phyloP scores from a whole-genome alignment of 2,113 vertebrate genomes.

The Campylomormyrus numenius region DNA sequence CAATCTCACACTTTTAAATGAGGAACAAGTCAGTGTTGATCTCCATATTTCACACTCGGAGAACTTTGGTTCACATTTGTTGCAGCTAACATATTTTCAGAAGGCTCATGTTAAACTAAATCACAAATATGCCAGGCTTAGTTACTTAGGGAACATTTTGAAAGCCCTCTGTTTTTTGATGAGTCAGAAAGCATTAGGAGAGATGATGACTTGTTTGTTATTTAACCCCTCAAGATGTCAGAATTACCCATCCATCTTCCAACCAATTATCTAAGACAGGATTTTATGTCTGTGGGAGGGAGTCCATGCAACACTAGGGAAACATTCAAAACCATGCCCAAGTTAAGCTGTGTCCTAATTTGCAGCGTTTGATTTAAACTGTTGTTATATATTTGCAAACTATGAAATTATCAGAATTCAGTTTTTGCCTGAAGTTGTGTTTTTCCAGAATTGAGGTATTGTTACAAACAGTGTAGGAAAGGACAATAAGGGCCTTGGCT shows the following conservation, averaged over 20 bases:
- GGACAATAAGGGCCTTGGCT: background rate
- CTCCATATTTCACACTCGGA: background rate
- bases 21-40: background rate
- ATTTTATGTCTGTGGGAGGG: background rate
- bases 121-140: background rate
- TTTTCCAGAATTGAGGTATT: background rate
- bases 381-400: background rate
- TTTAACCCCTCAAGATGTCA: background rate
- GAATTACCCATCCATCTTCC: background rate
- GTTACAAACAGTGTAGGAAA: background rate
- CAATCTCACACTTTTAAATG: background rate
- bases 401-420: background rate
- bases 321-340: constrained; percentile 17
- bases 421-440: background rate
- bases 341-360: constrained; percentile 17
- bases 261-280: background rate
- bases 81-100: background rate
- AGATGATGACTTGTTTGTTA: background rate
- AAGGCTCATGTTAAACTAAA: constrained; percentile 1
- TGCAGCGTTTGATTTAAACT: background rate
- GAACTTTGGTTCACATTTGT: constrained; percentile 23
- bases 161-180: constrained; percentile 25
- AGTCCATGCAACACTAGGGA: background rate
- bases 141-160: background rate
- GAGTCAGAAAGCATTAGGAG: constrained; percentile 21